Percentiles rank a stretch among this genome's conserved stretches.
Conservation (phyloP, 1,140 invertebrate genomes). For the Anastatus disparis region DNA sequence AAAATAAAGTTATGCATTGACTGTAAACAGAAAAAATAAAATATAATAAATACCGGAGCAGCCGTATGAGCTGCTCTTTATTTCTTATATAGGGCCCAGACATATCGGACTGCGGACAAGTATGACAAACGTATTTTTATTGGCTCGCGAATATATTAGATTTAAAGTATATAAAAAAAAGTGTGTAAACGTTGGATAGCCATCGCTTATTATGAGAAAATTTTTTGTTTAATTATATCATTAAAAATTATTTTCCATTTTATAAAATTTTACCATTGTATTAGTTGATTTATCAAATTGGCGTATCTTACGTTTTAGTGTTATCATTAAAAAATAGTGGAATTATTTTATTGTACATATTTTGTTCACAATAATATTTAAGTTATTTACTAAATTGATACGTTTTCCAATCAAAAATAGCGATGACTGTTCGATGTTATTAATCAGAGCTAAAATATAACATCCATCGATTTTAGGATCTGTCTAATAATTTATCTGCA, state of each 20-base stretch:
- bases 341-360: too few species aligned
- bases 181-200: constrained; percentile 18
- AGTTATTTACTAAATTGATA: background rate
- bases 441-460: constrained; percentile 9
- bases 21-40: constrained; percentile 38
- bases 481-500: constrained; percentile 22
- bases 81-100: constrained; percentile 46
- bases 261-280: too few species aligned
- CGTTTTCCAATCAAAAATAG: constrained; percentile 11
- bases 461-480: constrained; percentile 11
- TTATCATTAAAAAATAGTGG: too few species aligned
- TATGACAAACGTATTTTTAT: constrained; percentile 40
- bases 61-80: constrained; percentile 20
- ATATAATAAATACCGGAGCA: constrained; percentile 7
- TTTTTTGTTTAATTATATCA: too few species aligned
- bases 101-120: constrained; percentile 49
- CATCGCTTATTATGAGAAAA: background rate
- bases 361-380: too few species aligned
- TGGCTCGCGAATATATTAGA: constrained; percentile 8
- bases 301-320: too few species aligned
- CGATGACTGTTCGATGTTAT: constrained; percentile 21
- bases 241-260: too few species aligned
- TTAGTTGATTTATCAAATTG: too few species aligned
- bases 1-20: constrained; percentile 22
- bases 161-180: constrained; percentile 11